Conservation (phyloP, 53 echinoderm and acorn worm species). For the Echinarachnius parma region DNA sequence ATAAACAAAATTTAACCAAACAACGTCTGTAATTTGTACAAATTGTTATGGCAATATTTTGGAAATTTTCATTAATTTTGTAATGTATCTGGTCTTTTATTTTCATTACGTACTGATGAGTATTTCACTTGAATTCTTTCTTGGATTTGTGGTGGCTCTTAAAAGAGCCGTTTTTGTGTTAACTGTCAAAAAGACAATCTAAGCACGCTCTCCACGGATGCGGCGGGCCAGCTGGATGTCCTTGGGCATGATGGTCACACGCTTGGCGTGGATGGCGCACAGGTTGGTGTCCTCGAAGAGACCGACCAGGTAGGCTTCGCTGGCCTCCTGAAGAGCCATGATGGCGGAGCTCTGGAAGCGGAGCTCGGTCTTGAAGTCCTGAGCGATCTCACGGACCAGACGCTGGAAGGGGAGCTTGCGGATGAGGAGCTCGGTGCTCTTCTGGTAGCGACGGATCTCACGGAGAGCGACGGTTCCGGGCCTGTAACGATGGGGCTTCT, state of each 20-base stretch:
- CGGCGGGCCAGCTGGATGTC: conserved; percentile 99
- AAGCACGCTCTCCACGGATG: conserved; percentile 98
- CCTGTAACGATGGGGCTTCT: conserved; percentile 99
- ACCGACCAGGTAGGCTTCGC: conserved; percentile 99
- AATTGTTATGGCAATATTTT: too few relatives aligned
- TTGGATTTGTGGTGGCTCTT: too few relatives aligned
- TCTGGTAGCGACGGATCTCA: conserved; percentile 99
- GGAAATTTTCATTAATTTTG: too few relatives aligned
- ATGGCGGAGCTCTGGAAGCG: conserved; percentile 99
- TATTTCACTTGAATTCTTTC: too few relatives aligned
- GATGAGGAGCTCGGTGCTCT: conserved; percentile 95
- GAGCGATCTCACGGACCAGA: conserved; percentile 98
- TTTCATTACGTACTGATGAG: too few relatives aligned
- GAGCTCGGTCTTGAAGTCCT: conserved; percentile 99
- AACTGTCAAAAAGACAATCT: conserved; percentile 3
- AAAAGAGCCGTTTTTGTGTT: too few relatives aligned
- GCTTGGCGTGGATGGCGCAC: conserved; percentile 99
- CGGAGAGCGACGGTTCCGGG: conserved; percentile 92
- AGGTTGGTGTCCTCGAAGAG: conserved; percentile 99
- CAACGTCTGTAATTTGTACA: too few relatives aligned
- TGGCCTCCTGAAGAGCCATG: conserved; percentile 98
- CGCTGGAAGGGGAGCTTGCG: conserved; percentile 99
- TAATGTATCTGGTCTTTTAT: too few relatives aligned
- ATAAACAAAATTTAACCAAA: too few relatives aligned
- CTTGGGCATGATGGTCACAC: conserved; percentile 99